Evolutionary conservation across 2,113 vertebrate genomes (phyloP).

Genomic region (Rostratula benghalensis): DNA sequence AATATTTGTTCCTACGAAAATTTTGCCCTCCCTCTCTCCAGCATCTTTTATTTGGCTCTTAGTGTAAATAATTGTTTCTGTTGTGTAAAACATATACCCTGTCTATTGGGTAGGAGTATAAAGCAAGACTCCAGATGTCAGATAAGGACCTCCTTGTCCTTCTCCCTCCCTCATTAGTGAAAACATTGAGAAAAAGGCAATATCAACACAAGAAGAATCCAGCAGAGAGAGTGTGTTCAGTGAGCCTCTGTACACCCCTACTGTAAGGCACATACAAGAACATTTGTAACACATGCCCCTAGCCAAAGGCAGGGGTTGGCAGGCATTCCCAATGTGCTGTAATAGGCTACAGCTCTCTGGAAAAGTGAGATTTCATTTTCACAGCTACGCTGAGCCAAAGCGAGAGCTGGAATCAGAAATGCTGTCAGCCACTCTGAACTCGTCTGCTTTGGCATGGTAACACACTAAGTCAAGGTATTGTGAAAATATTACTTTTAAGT

Average conservation of each 20-base stretch:
- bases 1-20: background rate
- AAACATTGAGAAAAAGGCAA: background rate
- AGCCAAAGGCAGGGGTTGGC: background rate
- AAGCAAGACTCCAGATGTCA: background rate
- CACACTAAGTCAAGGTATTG: background rate
- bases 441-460: background rate
- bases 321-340: background rate
- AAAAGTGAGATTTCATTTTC: slow-evolving; percentile 31
- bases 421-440: background rate
- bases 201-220: background rate
- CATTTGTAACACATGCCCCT: background rate
- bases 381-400: background rate
- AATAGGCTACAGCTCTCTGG: background rate
- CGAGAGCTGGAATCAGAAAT: background rate
- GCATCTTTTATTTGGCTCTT: slow-evolving; percentile 10
- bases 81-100: background rate
- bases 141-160: background rate
- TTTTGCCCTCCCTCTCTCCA: background rate
- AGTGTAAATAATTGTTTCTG: slow-evolving; percentile 13
- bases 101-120: background rate
- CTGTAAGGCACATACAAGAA: background rate
- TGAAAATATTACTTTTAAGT: slow-evolving; percentile 42
- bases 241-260: background rate
- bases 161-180: background rate
- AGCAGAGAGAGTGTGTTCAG: background rate